Base-by-base conservation (phyloP, 64 coral and sea anemone genomes). In the Porites lutea region DNA sequence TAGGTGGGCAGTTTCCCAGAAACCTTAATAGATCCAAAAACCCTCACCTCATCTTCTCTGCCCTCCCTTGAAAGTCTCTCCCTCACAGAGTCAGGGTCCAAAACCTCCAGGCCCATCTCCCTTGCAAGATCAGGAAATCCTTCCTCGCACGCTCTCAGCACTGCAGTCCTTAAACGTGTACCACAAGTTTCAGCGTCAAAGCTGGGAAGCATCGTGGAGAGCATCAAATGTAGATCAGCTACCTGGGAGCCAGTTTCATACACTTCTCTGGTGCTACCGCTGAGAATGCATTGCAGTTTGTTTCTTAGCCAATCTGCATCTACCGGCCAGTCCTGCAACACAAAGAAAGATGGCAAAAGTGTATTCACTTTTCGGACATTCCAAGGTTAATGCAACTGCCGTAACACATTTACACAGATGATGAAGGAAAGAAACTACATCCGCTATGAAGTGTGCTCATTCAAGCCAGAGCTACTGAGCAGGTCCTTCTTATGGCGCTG, bases 221-320 rank as follows among this genome's bases (percentile, higher is more conserved):
- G 61, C 79, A 95, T 72, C 49, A 98, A 78, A 52, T 96, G 86
- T 62, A 98, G 94, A 67, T 98, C 97, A 78, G 93, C 94, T 14
- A 96, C 91, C 63, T 98, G 97, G 71, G 97, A 98, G 45, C 97
- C 97, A 72, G 97, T 98, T 64, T 98, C 97, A 65, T 98, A 98
- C 37, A 98, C 97, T 79, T 98, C 97, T 83, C 90, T 96, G 3
- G 86, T 90, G 59, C 97, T 98, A 49, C 97, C 97, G 22, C 94
- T 87, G 37, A 98, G 79, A 44, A 88, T 52, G 55, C 91, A 94
- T 21, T 54, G 72, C 19, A 96, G 89, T 43, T 91, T 98, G 44
- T 59, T 94, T 64, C 93, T 98, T 22, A 98, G 75, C 97, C 94
- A 98, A 45, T 75, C 61, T 57, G 94, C 91, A 78, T 95, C 94